Evolutionary conservation across 2,888 invertebrate genomes (phyloP).

Genomic region (Koerneria pararmatus): DNA sequence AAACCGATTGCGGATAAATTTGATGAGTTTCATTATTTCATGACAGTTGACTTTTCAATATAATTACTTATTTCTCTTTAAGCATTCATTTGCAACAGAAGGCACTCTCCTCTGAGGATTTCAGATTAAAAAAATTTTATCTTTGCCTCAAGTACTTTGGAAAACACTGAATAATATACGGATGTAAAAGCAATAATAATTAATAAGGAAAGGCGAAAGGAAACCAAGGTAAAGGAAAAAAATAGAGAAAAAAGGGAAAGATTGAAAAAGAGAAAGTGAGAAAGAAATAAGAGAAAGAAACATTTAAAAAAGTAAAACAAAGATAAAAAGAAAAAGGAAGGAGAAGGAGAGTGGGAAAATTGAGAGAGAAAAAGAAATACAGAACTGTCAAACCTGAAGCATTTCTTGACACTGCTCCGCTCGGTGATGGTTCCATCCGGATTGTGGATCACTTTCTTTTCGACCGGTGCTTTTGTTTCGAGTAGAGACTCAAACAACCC

Average conservation of each 20-base stretch:
- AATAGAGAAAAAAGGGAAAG: too few species aligned
- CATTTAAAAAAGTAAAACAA: not conserved
- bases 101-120: too few species aligned
- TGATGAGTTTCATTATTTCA: too few species aligned
- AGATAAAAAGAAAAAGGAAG: not conserved
- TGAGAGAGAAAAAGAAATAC: too few species aligned
- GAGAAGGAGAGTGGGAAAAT: too few species aligned
- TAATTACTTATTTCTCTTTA: constrained; percentile 10
- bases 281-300: constrained; percentile 1
- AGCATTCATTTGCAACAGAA: constrained; percentile 10
- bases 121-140: not conserved
- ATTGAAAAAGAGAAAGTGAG: not conserved
- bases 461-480: not conserved
- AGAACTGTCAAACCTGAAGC: constrained; percentile 41
- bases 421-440: constrained; percentile 54
- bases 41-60: too few species aligned
- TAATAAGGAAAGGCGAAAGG: not conserved
- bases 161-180: not conserved
- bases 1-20: too few species aligned
- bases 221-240: not conserved
- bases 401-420: constrained; percentile 45
- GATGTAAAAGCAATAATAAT: not conserved
- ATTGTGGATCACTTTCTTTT: constrained; percentile 48
- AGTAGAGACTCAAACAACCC: not conserved
- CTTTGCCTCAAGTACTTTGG: not conserved